Base-by-base conservation (phyloP, 2,797 vertebrate genomes). In the Silurus aristotelis region DNA sequence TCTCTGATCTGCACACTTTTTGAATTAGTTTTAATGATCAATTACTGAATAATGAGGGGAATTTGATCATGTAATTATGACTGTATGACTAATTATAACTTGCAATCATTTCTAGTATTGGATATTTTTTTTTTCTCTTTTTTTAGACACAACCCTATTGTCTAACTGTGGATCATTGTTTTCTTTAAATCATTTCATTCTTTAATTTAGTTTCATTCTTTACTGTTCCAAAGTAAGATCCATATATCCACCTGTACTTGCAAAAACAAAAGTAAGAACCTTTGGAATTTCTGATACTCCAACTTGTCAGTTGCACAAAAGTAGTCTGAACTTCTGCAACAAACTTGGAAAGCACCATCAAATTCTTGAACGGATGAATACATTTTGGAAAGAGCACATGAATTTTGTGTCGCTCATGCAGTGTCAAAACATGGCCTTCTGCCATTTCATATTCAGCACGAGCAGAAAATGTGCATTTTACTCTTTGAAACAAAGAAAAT, bases 401-500 rank as follows among this genome's bases (percentile, higher is more conserved):
- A 89, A 83, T 83, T 76, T 83, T 56, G 71, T 82, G 48, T 76
- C 55, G 66, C 46, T 75, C 52, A 78, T 58, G 66, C 60, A 38
- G 73, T 79, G 80, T 88, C 86, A 73, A 68, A 83, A 87, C 58
- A 75, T 88, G 88, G 87, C 84, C 86, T 85, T 85, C 70, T 86
- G 89, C 89, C 85, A 83, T 87, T 83, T 80, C 83, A 82, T 61
- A 87, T 88, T 89, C 84, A 87, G 84, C 56, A 19, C 27, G 85
- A 84, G 82, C 73, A 80, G 52, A 88, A 90, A 88, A 87, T 79
- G 85, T 89, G 80, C 87, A 92, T 93, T 92, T 93, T 88, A 89
- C 92, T 94, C 93, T 93, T 90, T 83, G 76, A 93, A 93, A 95
- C 94, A 94, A 93, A 94, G 91, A 91, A 94, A 92, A 92, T 91